Evolutionary conservation across 2,888 invertebrate species (phyloP).

Genomic region (Andrena camellia): DNA sequence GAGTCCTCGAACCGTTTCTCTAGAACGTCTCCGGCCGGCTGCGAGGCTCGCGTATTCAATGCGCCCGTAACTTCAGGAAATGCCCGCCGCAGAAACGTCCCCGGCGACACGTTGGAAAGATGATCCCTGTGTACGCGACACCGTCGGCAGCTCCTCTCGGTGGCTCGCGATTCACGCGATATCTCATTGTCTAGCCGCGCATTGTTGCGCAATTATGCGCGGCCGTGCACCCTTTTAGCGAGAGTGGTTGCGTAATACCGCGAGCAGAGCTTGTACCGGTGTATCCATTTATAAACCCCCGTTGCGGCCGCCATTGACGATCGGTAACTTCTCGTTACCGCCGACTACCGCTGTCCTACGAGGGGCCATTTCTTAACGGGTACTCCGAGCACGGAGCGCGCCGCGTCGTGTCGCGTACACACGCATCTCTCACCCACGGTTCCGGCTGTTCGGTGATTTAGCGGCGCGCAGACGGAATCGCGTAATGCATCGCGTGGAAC

Average conservation of each 20-base stretch:
- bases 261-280: conserved; percentile 28
- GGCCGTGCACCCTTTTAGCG: conserved; percentile 54
- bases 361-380: conserved; percentile 65
- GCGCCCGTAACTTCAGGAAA: conserved; percentile 20
- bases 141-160: conserved; percentile 26
- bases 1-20: neutral
- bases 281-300: conserved; percentile 66
- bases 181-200: conserved; percentile 67
- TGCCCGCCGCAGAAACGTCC: neutral
- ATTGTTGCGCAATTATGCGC: conserved; percentile 70
- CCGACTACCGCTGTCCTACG: conserved; percentile 61
- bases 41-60: neutral
- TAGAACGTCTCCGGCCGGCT: neutral
- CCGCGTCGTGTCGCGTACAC: conserved; percentile 26
- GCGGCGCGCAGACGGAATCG: conserved; percentile 24
- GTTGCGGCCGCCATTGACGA: conserved; percentile 61
- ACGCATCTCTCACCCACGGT: conserved; percentile 49
- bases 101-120: conserved; percentile 37
- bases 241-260: conserved; percentile 61
- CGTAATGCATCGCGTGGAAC: conserved; percentile 24
- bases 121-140: conserved; percentile 33
- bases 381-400: conserved; percentile 39
- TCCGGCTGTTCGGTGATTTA: conserved; percentile 57
- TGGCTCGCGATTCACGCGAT: conserved; percentile 61
- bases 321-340: conserved; percentile 73